Conservation (phyloP, 2,113 vertebrate species). For the Microtus ochrogaster region DNA sequence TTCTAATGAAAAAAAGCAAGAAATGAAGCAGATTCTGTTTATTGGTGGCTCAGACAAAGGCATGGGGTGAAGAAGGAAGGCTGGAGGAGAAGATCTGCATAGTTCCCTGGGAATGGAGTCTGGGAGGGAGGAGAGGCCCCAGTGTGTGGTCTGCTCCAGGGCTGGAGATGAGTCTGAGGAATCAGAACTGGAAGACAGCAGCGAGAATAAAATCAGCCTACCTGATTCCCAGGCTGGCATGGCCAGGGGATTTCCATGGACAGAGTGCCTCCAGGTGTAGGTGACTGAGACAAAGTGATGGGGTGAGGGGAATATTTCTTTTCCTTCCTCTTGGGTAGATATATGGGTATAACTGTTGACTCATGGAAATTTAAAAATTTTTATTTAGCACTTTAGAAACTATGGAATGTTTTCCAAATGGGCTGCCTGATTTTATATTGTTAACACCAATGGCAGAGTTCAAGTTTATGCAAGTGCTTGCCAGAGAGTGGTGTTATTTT, state of each 20-base stretch:
- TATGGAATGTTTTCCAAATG: constrained; percentile 8
- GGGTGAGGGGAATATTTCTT: neutral
- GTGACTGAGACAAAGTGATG: neutral
- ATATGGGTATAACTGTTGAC: neutral
- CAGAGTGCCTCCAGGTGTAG: neutral
- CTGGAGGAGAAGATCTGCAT: neutral
- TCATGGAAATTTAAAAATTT: neutral
- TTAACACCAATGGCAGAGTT: neutral
- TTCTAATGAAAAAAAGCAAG: neutral
- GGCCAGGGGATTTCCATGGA: neutral
- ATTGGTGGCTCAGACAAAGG: neutral
- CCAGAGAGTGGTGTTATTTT: neutral
- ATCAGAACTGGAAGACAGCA: neutral
- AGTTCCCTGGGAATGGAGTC: neutral
- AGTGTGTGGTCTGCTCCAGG: neutral
- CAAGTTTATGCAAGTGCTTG: neutral
- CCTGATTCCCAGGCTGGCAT: neutral
- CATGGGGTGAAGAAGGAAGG: neutral
- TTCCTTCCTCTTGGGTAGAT: neutral
- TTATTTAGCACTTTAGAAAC: neutral
- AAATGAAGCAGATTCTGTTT: neutral
- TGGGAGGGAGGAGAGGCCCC: neutral
- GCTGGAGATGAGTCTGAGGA: neutral
- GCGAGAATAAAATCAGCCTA: neutral
- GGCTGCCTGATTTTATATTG: neutral